A percentile compares a stretch with the other conserved stretches of the same genome.
Evolutionary conservation across 30 jellyfish, hydroid and myxozoan genomes (phyloP).

Genomic region (Mastigias papua): DNA sequence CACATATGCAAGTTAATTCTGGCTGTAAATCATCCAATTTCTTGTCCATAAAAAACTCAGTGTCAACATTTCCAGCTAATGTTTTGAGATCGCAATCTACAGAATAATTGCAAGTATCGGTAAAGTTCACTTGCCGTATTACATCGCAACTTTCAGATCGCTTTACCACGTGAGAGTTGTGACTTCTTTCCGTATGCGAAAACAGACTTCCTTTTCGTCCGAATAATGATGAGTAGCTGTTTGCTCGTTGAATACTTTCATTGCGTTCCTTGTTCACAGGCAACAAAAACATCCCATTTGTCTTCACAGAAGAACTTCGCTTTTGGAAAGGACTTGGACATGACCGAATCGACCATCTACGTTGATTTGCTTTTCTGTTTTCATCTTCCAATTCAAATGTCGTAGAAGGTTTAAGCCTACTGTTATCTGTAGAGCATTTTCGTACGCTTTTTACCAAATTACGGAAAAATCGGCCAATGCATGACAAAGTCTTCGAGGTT

Average conservation of each 20-base stretch:
- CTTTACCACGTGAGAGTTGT: neutral
- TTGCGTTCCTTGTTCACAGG: neutral
- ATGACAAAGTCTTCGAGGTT: neutral
- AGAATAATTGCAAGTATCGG: neutral
- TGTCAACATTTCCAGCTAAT: neutral
- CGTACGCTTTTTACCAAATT: conserved; percentile 4
- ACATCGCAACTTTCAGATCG: conserved; percentile 3
- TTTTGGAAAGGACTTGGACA: conserved; percentile 9
- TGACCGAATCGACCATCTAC: neutral
- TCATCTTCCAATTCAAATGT: neutral
- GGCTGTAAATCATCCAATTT: neutral
- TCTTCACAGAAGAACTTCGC: neutral
- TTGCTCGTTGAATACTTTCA: conserved; percentile 40
- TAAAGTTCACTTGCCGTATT: neutral
- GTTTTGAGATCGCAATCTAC: neutral
- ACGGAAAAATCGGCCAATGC: conserved; percentile 30
- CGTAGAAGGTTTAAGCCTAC: neutral
- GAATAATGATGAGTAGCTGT: conserved; percentile 65
- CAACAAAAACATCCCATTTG: neutral
- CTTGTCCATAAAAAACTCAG: neutral
- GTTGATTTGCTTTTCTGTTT: neutral
- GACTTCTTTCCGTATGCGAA: conserved; percentile 19
- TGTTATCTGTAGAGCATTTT: neutral
- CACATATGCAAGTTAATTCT: neutral
- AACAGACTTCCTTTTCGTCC: conserved; percentile 74